Evolutionary conservation across 2,113 vertebrate genomes (phyloP).

Genomic region (Gambusia affinis): DNA sequence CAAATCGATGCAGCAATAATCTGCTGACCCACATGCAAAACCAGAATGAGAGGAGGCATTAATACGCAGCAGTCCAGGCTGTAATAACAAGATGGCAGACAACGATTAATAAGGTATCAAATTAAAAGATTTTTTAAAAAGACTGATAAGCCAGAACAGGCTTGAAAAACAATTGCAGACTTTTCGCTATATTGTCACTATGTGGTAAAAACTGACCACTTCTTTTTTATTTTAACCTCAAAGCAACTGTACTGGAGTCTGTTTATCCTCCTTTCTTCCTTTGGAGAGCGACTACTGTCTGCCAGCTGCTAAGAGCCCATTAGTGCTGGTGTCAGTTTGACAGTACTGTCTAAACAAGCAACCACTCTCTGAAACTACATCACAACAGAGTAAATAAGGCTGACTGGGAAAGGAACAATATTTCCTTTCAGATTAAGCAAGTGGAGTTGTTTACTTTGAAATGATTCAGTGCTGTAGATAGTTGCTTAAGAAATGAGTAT

Average conservation of each 20-base stretch:
- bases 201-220: neutral
- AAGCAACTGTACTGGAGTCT: neutral
- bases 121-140: constrained; percentile 3
- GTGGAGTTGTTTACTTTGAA: neutral
- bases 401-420: neutral
- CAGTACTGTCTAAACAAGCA: neutral
- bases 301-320: constrained; percentile 33
- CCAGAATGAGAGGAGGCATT: neutral
- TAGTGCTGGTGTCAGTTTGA: constrained; percentile 7
- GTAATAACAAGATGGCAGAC: constrained; percentile 13
- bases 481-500: neutral
- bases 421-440: neutral
- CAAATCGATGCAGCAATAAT: neutral
- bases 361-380: neutral
- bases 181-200: neutral
- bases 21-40: neutral
- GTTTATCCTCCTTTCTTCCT: constrained; percentile 2
- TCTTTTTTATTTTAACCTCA: neutral
- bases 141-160: neutral
- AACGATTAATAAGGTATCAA: neutral
- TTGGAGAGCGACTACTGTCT: constrained; percentile 20
- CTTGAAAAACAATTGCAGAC: neutral
- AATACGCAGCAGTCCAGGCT: neutral
- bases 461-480: neutral
- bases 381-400: neutral